Evolutionary conservation across 1,140 invertebrate genomes (phyloP).

Genomic region (Trichogramma pretiosum): DNA sequence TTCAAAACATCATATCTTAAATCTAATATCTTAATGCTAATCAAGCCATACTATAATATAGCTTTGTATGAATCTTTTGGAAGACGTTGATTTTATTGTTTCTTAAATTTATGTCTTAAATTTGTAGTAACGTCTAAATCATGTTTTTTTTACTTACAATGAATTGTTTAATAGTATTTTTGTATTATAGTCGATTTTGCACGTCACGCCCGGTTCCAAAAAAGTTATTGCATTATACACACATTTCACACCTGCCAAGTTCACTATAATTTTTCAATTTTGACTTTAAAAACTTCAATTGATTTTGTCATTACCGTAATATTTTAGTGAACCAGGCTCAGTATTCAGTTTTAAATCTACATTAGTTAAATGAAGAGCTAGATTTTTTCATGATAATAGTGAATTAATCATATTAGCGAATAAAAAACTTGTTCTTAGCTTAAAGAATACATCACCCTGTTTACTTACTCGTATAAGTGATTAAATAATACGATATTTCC

Average conservation of each 20-base stretch:
- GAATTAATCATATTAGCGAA: slow-evolving; percentile 12
- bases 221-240: slow-evolving; percentile 43
- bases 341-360: no score
- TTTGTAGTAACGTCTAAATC: background rate
- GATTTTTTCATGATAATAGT: background rate
- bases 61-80: slow-evolving; percentile 22
- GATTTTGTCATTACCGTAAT: background rate
- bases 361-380: no score
- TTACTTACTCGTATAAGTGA: no score
- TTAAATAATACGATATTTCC: no score
- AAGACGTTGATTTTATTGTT: slow-evolving; percentile 40
- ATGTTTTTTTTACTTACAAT: background rate
- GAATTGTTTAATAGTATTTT: background rate
- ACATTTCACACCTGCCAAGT: slow-evolving; percentile 29
- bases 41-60: no score
- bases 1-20: no score
- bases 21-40: no score
- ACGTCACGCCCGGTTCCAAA: slow-evolving; percentile 24
- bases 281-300: background rate
- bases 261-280: slow-evolving; percentile 13
- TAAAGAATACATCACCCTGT: slow-evolving; percentile 7
- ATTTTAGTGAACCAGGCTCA: no score
- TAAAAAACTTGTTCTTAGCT: slow-evolving; percentile 14
- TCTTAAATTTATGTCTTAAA: slow-evolving; percentile 4
- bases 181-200: slow-evolving; percentile 18